Percentiles rank a stretch among this genome's conserved stretches.
These are phyloP conservation scores for Tiphia femorata DNA, from an alignment of 2,888 invertebrate species.

Conservation along the genomic window DNA sequence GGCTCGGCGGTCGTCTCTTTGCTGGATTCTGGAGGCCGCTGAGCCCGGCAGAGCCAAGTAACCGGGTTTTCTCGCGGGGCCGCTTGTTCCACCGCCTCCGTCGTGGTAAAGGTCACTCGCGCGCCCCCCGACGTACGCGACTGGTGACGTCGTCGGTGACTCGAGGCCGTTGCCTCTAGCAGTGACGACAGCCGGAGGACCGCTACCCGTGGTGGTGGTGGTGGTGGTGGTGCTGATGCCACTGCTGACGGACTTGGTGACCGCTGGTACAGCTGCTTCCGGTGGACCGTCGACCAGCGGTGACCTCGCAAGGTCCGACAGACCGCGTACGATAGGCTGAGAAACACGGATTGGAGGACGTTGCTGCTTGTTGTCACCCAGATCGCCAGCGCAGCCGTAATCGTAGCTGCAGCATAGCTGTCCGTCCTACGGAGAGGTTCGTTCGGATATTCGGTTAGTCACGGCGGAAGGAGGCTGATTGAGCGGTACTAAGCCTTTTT, in stretches of 20 bases:
- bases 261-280: constrained; percentile 64
- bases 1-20: constrained; percentile 14
- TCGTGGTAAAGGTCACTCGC: too few species aligned
- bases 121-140: too few species aligned
- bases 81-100: too few species aligned
- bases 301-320: constrained; percentile 49
- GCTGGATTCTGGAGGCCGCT: not conserved
- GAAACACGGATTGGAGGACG: constrained; percentile 48
- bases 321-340: constrained; percentile 46
- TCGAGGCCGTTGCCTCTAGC: not conserved
- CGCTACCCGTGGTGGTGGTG: constrained; percentile 20
- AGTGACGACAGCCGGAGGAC: not conserved
- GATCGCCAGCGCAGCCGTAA: constrained; percentile 69
- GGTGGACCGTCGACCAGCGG: constrained; percentile 54
- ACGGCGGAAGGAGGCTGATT: constrained; percentile 30
- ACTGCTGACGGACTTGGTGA: constrained; percentile 35
- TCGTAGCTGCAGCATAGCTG: constrained; percentile 71
- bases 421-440: constrained; percentile 67
- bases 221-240: constrained; percentile 22
- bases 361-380: constrained; percentile 54
- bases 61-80: too few species aligned
- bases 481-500: not conserved
- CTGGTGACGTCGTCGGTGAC: not conserved
- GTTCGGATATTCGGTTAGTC: constrained; percentile 44
- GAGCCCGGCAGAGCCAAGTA: not conserved